Conservation (phyloP, 2,888 invertebrate species). For the Stratiomys singularior region DNA sequence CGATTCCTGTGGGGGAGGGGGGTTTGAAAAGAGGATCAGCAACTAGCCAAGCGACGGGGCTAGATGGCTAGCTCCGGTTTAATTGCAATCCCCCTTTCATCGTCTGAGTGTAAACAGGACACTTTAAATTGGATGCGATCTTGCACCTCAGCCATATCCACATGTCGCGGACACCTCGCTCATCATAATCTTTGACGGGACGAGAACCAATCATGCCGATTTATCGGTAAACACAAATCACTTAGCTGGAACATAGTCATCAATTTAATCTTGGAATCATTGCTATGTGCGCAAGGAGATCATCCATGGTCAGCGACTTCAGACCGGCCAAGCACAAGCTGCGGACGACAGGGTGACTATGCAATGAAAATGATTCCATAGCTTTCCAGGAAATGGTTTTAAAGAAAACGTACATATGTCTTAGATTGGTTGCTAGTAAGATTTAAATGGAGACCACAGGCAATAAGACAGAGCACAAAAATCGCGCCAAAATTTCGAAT, state of each 20-base stretch:
- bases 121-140: background rate
- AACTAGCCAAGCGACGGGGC: background rate
- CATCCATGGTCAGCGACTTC: constrained; percentile 35
- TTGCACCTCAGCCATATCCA: constrained; percentile 12
- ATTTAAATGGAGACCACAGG: too few relatives aligned
- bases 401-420: too few relatives aligned
- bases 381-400: too few relatives aligned
- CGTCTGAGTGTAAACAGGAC: constrained; percentile 18
- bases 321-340: background rate
- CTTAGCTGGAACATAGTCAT: constrained; percentile 48
- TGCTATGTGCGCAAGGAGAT: background rate
- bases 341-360: background rate
- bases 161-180: background rate
- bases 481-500: too few relatives aligned
- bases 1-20: background rate
- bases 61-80: constrained; percentile 1
- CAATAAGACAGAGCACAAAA: too few relatives aligned
- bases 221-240: constrained; percentile 21
- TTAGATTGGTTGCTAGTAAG: too few relatives aligned
- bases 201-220: constrained; percentile 37
- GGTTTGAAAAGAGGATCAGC: too few relatives aligned
- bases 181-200: background rate
- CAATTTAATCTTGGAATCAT: constrained; percentile 39
- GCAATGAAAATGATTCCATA: too few relatives aligned
- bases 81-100: constrained; percentile 18